phyloP scores from a whole-genome alignment of 2,113 vertebrate genomes.

The Aplodontia rufa region DNA sequence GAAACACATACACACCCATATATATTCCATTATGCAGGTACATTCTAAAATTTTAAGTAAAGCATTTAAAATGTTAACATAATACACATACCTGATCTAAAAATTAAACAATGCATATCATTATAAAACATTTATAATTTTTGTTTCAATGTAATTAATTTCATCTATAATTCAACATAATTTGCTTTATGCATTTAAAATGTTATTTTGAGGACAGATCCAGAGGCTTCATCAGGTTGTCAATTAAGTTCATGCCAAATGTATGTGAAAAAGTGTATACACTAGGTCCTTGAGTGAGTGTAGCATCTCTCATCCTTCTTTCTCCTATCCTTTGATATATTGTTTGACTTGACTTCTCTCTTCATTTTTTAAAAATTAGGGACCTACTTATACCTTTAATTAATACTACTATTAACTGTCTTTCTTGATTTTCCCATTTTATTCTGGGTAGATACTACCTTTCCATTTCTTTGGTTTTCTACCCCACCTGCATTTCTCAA shows the following conservation, averaged over 20 bases:
- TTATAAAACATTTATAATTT: not conserved
- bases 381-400: not conserved
- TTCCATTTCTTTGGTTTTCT: not conserved
- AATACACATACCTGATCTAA: not conserved
- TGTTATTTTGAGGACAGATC: slow-evolving; percentile 8
- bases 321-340: not conserved
- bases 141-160: not conserved
- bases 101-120: not conserved
- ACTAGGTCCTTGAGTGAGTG: not conserved
- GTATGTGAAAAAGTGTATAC: not conserved
- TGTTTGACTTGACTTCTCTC: not conserved
- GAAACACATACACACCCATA: not conserved
- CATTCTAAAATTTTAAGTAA: slow-evolving; percentile 20
- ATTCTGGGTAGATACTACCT: not conserved
- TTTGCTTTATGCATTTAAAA: slow-evolving; percentile 26
- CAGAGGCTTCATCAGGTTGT: not conserved
- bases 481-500: not conserved
- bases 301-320: not conserved
- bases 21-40: not conserved
- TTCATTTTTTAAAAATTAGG: not conserved
- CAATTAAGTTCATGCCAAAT: not conserved
- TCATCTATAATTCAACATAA: not conserved
- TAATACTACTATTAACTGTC: not conserved
- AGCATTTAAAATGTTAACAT: slow-evolving; percentile 11
- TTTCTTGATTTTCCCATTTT: not conserved